Evolutionary conservation across 2,797 vertebrate species (phyloP), one percentile per base, ranked within the genome.

Genomic region (Megalops cyprinoides): DNA sequence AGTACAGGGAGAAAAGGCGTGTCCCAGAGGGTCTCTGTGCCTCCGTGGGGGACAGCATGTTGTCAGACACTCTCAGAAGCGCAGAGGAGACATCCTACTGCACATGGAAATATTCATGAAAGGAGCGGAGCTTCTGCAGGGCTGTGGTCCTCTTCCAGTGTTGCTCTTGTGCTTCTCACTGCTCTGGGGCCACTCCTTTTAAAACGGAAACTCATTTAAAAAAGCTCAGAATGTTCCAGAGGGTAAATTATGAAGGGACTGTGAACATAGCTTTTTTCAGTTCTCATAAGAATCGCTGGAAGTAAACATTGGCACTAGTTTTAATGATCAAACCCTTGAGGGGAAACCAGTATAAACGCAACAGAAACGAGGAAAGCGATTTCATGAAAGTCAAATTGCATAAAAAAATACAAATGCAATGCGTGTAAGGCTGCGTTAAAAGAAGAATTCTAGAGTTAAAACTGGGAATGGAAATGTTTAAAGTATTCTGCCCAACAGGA

Each of bases 401-500:
- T 39, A 12, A 20, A 42, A 69, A 39, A 67, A 69, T 3, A 42
- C 9, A 18, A 34, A 69, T 69, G 39, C 42, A 18, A 42, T 39
- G 12, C 8, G 37, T 10, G 37, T 69, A 18, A 39, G 37, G 37
- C 23, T 23, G 37, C 25, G 23, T 42, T 23, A 37, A 37, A 62
- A 25, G 62, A 62, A 3, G 8, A 67, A 39, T 39, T 18, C 34
- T 34, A 51, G 56, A 82, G 78, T 55, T 31, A 76, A 60, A 82
- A 58, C 49, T 7, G 46, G 67, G 71, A 76, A 80, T 82, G 60
- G 51, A 39, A 62, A 74, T 2, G 86, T 84, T 82, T 10, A 39
- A 81, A 79, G 83, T 83, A 76, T 82, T 82, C 42, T 73, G 42
- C 60, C 37, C 1, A 23, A 31, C 74, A 79, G 69, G 80, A 87